Base-by-base conservation (phyloP, 2,113 vertebrate species). In the Noctilio leporinus region DNA sequence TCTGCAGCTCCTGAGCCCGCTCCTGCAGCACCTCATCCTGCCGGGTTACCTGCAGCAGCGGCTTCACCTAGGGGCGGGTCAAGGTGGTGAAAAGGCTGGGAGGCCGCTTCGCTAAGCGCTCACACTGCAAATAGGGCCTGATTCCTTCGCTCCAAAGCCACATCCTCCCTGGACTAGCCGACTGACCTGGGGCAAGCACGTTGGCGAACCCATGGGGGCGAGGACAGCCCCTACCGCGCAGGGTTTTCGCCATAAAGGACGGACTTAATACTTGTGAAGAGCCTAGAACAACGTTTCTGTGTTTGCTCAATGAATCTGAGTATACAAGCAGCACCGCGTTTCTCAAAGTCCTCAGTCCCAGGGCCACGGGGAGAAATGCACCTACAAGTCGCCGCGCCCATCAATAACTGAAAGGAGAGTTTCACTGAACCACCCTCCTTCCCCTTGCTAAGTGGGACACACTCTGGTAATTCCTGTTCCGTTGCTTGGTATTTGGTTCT, bases 1-100 rank as follows among this genome's bases (percentile, higher is more conserved):
- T 99, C 96, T 98, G 98, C 28, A 99, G 98, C 93, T 99, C 98
- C 4, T 98, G 85, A 38, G 98, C 99, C 65, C 98, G 98, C 0
- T 97, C 98, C 97, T 99, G 99, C 95, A 99, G 99, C 97, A 99
- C 99, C 95, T 99, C 99, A 24, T 99, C 99, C 96, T 99, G 99
- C 9, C 99, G 98, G 0, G 99, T 99, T 86, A 99, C 99, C 97
- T 99, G 99, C 93, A 99, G 98, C 93, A 99, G 98, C 0, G 99
- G 99, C 97, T 99, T 99, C 96, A 99, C 99, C 99, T 99, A 19
- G 40, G 67, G 72, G 38, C 4, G 6, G 15, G 33, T 11, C 26
- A 3, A 2, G 30, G 5, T 5, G 26, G 30, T 26, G 26, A 12
- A 7, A 30, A 2, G 22, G 28, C 9, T 1, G 24, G 7, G 33